Evolutionary conservation across 2,888 invertebrate genomes (phyloP).

Genomic region (Melinopterus prodromus): DNA sequence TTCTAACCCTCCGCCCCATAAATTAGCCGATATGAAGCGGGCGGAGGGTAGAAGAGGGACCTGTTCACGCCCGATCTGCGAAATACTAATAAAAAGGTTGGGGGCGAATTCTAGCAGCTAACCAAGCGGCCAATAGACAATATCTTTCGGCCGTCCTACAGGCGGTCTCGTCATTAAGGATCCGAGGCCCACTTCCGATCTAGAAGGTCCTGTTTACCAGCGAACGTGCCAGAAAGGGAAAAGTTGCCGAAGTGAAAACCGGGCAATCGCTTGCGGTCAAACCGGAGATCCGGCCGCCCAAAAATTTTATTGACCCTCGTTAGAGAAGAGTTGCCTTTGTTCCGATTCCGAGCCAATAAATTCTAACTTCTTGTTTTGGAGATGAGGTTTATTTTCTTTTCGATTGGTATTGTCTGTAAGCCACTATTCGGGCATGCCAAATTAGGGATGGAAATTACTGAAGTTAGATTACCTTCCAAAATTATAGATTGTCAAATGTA

Average conservation of each 20-base stretch:
- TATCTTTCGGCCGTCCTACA: slow-evolving; percentile 31
- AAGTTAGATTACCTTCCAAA: no score
- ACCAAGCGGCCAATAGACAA: slow-evolving; percentile 9
- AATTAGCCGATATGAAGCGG: background rate
- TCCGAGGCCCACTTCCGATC: background rate
- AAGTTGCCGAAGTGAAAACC: slow-evolving; percentile 4
- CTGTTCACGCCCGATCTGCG: background rate
- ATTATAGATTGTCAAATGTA: no score
- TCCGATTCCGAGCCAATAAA: background rate
- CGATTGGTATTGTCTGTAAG: background rate
- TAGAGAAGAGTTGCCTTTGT: background rate
- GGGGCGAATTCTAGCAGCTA: background rate
- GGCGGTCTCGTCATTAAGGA: background rate
- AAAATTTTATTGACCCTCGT: background rate
- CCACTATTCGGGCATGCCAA: background rate
- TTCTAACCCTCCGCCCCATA: background rate
- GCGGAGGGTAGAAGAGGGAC: background rate
- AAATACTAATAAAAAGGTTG: slow-evolving; percentile 10
- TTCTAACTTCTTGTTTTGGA: background rate
- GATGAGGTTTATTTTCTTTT: background rate
- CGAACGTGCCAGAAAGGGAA: slow-evolving; percentile 5
- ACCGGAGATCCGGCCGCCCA: background rate
- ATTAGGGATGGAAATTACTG: no score
- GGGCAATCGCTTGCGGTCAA: slow-evolving; percentile 10
- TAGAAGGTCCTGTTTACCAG: background rate